These are phyloP conservation scores for Drepana falcataria DNA, from an alignment of 2,888 invertebrate species.

Conservation along the genomic window DNA sequence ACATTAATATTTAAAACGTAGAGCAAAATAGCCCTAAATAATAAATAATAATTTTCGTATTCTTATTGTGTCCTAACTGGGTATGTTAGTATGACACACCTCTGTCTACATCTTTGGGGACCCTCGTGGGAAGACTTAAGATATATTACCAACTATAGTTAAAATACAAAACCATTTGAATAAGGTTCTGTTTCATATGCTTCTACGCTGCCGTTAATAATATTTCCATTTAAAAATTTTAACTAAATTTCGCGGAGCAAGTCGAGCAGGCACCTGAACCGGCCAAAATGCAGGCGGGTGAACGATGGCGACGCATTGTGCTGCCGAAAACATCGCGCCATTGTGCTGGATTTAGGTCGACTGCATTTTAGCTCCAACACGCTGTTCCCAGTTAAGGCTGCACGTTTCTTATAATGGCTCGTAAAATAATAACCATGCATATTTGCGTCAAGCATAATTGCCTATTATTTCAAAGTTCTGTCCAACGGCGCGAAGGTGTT, in stretches of 20 bases:
- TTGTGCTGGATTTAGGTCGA: constrained; percentile 58
- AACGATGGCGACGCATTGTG: constrained; percentile 55
- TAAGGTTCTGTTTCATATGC: no score
- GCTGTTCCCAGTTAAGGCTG: constrained; percentile 19
- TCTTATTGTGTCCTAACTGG: no score
- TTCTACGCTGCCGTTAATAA: not conserved
- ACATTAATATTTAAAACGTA: no score
- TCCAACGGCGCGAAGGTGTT: no score
- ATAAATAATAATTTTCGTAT: no score
- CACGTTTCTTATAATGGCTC: constrained; percentile 19
- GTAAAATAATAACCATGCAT: constrained; percentile 15
- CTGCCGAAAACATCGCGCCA: constrained; percentile 53
- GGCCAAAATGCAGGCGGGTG: constrained; percentile 45
- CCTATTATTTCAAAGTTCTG: no score
- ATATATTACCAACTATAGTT: no score
- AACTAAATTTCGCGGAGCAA: constrained; percentile 30
- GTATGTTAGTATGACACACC: no score
- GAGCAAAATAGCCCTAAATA: no score
- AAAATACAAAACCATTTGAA: no score
- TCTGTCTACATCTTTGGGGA: no score
- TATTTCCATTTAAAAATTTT: constrained; percentile 27
- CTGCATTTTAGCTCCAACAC: constrained; percentile 48
- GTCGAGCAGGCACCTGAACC: constrained; percentile 47
- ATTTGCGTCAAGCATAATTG: not conserved
- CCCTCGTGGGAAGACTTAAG: no score